Conservation (phyloP, 1,140 invertebrate species). For the Musca vetustissima region DNA sequence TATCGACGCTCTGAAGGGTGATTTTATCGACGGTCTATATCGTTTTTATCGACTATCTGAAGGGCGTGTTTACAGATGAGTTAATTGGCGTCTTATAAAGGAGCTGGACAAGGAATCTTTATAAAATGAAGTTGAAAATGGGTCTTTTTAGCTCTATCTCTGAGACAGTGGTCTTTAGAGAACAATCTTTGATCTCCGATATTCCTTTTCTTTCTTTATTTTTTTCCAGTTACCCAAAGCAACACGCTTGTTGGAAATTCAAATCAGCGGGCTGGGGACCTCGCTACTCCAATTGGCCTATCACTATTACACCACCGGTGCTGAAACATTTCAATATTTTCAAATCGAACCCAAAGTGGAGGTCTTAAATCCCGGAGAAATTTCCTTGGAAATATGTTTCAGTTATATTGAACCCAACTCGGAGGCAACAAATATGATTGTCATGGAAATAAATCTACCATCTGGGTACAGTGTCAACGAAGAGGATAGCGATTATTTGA, state of each 20-base stretch:
- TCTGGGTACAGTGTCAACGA: conserved; percentile 50
- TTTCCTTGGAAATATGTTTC: conserved; percentile 71
- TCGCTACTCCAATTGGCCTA: background rate
- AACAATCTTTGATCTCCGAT: background rate
- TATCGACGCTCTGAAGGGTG: too few species aligned
- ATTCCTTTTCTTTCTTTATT: background rate
- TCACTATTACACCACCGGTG: background rate
- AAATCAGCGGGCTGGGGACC: background rate
- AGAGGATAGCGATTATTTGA: background rate
- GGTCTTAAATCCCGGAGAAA: conserved; percentile 62
- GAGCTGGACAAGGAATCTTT: too few species aligned
- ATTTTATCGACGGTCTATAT: too few species aligned
- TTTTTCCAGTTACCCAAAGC: background rate
- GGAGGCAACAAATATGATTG: conserved; percentile 69
- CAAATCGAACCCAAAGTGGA: conserved; percentile 71
- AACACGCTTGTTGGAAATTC: background rate
- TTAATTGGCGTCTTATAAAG: too few species aligned
- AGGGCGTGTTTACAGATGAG: too few species aligned
- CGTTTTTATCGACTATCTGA: too few species aligned
- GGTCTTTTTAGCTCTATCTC: too few species aligned
- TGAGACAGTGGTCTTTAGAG: background rate
- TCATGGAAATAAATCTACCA: conserved; percentile 79
- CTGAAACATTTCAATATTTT: conserved; percentile 58
- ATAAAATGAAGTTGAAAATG: too few species aligned
- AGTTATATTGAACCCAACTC: conserved; percentile 48